These are phyloP conservation scores for Metallyticus violacea DNA, from an alignment of 2,888 invertebrate genomes.

Conservation along the genomic window DNA sequence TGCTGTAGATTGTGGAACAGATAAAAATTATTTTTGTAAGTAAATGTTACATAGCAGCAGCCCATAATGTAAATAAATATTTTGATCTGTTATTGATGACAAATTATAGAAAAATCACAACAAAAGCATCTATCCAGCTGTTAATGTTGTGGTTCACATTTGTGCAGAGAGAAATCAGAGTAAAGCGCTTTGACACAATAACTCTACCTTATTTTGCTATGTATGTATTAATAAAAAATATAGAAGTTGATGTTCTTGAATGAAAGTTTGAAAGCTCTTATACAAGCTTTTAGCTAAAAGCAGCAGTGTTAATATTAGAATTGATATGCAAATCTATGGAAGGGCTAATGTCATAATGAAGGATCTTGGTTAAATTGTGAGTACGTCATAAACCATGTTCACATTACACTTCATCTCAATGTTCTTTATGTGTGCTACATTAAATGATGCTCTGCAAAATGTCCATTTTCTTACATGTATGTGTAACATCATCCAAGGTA, in stretches of 20 bases:
- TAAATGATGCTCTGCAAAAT: no score
- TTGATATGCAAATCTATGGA: not conserved
- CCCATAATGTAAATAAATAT: slow-evolving; percentile 17
- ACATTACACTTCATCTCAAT: no score
- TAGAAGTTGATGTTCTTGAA: not conserved
- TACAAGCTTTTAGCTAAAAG: not conserved
- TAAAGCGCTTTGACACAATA: not conserved
- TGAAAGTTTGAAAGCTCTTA: not conserved
- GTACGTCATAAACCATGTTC: no score
- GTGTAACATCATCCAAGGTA: not conserved
- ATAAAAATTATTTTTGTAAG: slow-evolving; percentile 28
- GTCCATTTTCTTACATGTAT: no score
- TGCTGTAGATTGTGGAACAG: slow-evolving; percentile 4
- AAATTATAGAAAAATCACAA: no score
- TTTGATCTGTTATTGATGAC: slow-evolving; percentile 7
- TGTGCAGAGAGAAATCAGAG: not conserved
- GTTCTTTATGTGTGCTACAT: no score
- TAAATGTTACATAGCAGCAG: not conserved
- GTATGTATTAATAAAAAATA: not conserved
- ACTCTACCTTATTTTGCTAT: not conserved
- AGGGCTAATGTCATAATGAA: not conserved
- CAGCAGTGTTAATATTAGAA: not conserved
- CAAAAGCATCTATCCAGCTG: no score
- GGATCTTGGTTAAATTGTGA: not conserved
- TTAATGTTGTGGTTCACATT: not conserved